Conservation (phyloP, 37 sponge, comb jelly and placozoan species). For the Halichondria panicea region DNA sequence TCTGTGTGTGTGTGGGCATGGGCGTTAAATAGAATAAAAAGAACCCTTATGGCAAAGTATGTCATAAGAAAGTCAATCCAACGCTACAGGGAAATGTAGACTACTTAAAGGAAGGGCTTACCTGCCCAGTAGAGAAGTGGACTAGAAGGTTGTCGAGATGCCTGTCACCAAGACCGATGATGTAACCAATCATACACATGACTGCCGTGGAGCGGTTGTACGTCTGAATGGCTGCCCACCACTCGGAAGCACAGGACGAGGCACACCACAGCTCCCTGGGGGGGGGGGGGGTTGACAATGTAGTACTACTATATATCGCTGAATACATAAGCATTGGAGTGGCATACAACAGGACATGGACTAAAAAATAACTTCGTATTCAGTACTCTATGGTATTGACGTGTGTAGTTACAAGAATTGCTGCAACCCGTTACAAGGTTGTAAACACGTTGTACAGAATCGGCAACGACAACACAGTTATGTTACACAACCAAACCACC, state of each 20-base stretch:
- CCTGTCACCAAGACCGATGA: constrained; percentile 98
- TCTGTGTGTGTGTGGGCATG: constrained; percentile 10
- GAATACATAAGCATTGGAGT: not conserved
- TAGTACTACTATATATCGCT: not conserved
- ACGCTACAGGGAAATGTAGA: not conserved
- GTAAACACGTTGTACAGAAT: too few relatives aligned
- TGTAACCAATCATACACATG: constrained; percentile 99
- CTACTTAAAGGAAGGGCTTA: too few relatives aligned
- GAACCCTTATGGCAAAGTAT: not conserved
- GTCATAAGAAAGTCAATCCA: too few relatives aligned
- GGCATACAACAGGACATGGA: not conserved
- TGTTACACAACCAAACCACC: too few relatives aligned
- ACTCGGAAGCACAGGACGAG: constrained; percentile 93
- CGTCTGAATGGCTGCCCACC: constrained; percentile 92
- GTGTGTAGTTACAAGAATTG: too few relatives aligned
- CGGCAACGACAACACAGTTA: too few relatives aligned
- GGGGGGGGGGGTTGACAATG: not conserved
- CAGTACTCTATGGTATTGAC: too few relatives aligned
- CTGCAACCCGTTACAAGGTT: too few relatives aligned
- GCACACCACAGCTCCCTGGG: constrained; percentile 92
- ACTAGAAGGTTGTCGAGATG: constrained; percentile 98
- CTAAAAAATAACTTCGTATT: not conserved
- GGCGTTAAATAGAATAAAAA: not conserved
- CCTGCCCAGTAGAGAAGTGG: constrained; percentile 90
- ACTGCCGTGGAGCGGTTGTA: constrained; percentile 94